Base-by-base conservation (phyloP, 1,140 invertebrate species). In the Lordiphosa clarofinis region DNA sequence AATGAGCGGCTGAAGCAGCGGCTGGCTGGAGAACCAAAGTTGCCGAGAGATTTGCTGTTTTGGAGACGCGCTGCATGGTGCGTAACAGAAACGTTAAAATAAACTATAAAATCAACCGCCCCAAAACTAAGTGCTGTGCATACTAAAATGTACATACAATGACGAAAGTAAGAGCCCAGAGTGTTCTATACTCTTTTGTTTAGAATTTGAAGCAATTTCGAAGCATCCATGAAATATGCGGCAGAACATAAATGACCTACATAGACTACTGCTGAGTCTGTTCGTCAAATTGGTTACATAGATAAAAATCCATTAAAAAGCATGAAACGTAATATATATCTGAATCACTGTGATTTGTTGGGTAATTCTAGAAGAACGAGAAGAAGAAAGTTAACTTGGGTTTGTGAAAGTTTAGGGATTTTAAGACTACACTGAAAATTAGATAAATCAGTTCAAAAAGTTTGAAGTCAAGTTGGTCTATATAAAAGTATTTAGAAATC, bases 101-200 rank as follows among this genome's bases (percentile, higher is more conserved):
- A 61, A 31, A 31, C 28, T 31, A 31, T 31, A 31, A 31, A 40
- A 50, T 10, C 43, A 31, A 31, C 28, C 8, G 28, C 28, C 28
- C 56, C 28, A 60, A 61, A 62, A 42, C 56, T 60, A 62, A 62
- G 49, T 50, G 59, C 24, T 57, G 56, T 46, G 61, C 60, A 62
- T 62, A 62, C 61, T 46, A 61, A 61, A 31, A 31, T 31, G 28
- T 31, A 31, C 28, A 8, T 31, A 31, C 2, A 31, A 61, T 62
- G 60, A 62, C 61, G 60, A 61, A 62, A 62, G 60, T 62, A 61
- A 3, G 28, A 31, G 28, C 28, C 28, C 7, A 31, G 28, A 31
- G 28, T 31, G 28, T 5, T 31, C 28, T 31, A 7, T 31, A 8
- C 28, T 31, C 0, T 31, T 31, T 31, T 31, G 28, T 31, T 31